Conservation (phyloP, 2,888 invertebrate genomes). For the Strigamia maritima region DNA sequence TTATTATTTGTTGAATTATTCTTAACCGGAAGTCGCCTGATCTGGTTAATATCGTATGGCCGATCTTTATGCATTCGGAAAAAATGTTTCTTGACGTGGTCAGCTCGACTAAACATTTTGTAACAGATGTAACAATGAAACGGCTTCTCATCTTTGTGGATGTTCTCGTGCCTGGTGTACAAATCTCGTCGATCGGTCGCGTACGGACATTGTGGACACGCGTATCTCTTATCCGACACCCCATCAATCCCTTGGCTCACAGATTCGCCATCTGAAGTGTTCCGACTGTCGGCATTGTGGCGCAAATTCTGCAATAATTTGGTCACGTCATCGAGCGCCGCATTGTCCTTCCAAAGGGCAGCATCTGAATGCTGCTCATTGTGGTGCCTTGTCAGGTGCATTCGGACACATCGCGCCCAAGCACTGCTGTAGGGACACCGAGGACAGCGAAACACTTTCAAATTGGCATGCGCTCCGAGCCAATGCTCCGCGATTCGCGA, state of each 20-base stretch:
- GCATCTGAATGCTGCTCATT: slow-evolving; percentile 60
- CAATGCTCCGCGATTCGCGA: slow-evolving; percentile 73
- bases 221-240: slow-evolving; percentile 61
- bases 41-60: slow-evolving; percentile 64
- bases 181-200: slow-evolving; percentile 86
- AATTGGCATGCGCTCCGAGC: slow-evolving; percentile 69
- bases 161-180: slow-evolving; percentile 87
- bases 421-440: slow-evolving; percentile 72
- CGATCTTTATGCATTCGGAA: slow-evolving; percentile 86
- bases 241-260: slow-evolving; percentile 40
- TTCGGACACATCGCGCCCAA: slow-evolving; percentile 70
- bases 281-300: slow-evolving; percentile 60
- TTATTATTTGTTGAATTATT: slow-evolving; percentile 62
- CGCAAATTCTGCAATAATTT: slow-evolving; percentile 68
- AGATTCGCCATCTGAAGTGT: slow-evolving; percentile 57
- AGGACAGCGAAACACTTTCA: slow-evolving; percentile 63
- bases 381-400: slow-evolving; percentile 70
- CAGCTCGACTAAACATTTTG: slow-evolving; percentile 89
- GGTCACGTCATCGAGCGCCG: slow-evolving; percentile 69
- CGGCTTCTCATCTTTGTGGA: slow-evolving; percentile 88
- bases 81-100: slow-evolving; percentile 92
- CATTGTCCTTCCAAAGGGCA: slow-evolving; percentile 63
- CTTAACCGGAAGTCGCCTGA: slow-evolving; percentile 46
- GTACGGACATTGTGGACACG: slow-evolving; percentile 82
- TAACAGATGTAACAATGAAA: slow-evolving; percentile 90